Base-by-base conservation (phyloP, 1,140 invertebrate species). In the Atta cephalotes region DNA sequence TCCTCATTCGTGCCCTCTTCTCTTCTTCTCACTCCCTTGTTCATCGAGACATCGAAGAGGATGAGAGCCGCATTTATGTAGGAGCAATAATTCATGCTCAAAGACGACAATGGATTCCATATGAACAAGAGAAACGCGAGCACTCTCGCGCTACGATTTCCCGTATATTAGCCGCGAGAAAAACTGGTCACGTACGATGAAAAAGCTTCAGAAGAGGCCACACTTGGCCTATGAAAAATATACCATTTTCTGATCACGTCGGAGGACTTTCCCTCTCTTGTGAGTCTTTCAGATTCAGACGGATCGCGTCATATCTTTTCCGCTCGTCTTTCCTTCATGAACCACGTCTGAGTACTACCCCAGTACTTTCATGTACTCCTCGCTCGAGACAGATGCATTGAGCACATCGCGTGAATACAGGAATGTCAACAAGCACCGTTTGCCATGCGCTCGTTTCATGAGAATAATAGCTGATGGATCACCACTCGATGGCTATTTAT, bases 131-230 rank as follows among this genome's bases (percentile, higher is more conserved):
- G 51, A 81, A 81, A 71, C 49, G 49, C 62, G 39, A 9, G 35
- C 51, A 82, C 80, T 76, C 60, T 28, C 16, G 56, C n/a, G 70
- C 16, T 21, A 58, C 49, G 65, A 81, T 81, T 81, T 66, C 31
- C 3, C 49, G 66, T 39, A 56, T 45, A 82, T 84, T 76, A 76
- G 21, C 31, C 63, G 31, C 49, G 49, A 49, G 66, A 62, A 28
- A 85, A 86, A n/a, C 85, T 28, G 28, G 53, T 86, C 85, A 86
- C 85, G 77, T 81, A 81, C 39, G 25, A 16, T 25, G 56, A 35
- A 80, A 81, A 86, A 70, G 35, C 49, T 49, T 62, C n/a, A 21
- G 14, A 31, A 60, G 63, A 86, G 56, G 63, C 10, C 63, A 4
- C 76, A 80, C 74, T 68, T 51, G 51, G 53, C 25, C 65, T 39